Base-by-base conservation (phyloP, 1,140 invertebrate genomes). In the Muscidifurax raptorellus region DNA sequence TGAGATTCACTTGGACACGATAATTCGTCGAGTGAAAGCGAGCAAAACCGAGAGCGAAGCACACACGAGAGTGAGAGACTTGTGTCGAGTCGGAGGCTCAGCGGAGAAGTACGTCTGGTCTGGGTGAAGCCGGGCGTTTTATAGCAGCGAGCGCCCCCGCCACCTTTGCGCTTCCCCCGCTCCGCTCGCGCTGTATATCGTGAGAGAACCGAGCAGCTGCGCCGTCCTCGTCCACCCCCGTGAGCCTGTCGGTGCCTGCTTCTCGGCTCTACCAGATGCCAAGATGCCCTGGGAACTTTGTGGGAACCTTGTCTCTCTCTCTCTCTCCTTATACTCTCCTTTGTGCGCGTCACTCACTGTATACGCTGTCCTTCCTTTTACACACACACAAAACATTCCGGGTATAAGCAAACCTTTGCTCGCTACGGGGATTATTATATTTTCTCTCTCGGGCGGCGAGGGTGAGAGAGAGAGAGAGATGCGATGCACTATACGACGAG, bases 291-390 rank as follows among this genome's bases (percentile, higher is more conserved):
- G 81, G 72, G 64, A 78, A 87, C 87, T 67, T 86, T 87, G 69
- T 88, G 86, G 79, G 83, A 87, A 82, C 85, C 72, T 84, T 59
- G 85, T 83, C 85, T 81, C 87, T 59, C 18, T 59, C 52, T 7
- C 7, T 40, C 36, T 40, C 36, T 3, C 36, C 9, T 84, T 82
- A 83, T 86, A 82, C 85, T 74, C 85, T 82, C 36, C 74, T 76
- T 32, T 75, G 69, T 64, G 27, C 81, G 44, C 81, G 59, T 7
- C 32, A 6, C 28, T 25, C 80, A 10, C 6, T 69, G 32, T n/a
- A n/a, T n/a, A n/a, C n/a, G n/a, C n/a, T n/a, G 9, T 27, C 40
- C 59, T 80, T 77, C 77, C 52, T 75, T 81, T 66, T 75, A 71
- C 74, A 79, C 88, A 44, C 86, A 80, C 64, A 84, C 77, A 52